phyloP scores from a whole-genome alignment of 1,140 invertebrate genomes.

The Apis dorsata region DNA sequence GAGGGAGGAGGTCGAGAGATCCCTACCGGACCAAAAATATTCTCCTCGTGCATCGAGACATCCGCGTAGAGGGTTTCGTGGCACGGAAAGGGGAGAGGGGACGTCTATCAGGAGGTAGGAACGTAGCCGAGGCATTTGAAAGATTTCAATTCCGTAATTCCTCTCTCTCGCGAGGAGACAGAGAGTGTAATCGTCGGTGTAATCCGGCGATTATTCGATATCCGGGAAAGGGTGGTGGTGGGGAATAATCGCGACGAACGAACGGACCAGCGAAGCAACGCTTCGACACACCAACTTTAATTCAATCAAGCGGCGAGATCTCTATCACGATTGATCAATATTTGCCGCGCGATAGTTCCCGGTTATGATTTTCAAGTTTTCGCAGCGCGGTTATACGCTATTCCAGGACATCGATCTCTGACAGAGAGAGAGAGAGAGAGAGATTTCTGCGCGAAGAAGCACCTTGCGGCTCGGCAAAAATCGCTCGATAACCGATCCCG shows the following conservation, averaged over 20 bases:
- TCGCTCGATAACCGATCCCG: slow-evolving; percentile 20
- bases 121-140: slow-evolving; percentile 39
- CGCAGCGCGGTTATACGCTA: too few relatives aligned
- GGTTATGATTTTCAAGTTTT: background rate
- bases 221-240: background rate
- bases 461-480: slow-evolving; percentile 45
- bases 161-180: background rate
- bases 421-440: background rate
- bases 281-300: slow-evolving; percentile 45
- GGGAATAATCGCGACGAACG: slow-evolving; percentile 16
- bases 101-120: slow-evolving; percentile 43
- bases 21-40: slow-evolving; percentile 37
- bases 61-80: slow-evolving; percentile 17
- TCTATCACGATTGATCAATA: slow-evolving; percentile 40
- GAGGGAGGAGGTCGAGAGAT: background rate
- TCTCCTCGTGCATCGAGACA: slow-evolving; percentile 37
- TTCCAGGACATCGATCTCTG: background rate
- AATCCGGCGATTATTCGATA: slow-evolving; percentile 32
- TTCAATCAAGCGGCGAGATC: slow-evolving; percentile 30
- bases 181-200: slow-evolving; percentile 44
- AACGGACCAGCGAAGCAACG: background rate
- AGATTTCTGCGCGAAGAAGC: slow-evolving; percentile 2
- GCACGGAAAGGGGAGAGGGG: background rate
- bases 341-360: slow-evolving; percentile 29
- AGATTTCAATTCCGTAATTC: slow-evolving; percentile 49